These are phyloP conservation scores for Bungarus multicinctus DNA, from an alignment of 2,113 vertebrate species.

Conservation along the genomic window DNA sequence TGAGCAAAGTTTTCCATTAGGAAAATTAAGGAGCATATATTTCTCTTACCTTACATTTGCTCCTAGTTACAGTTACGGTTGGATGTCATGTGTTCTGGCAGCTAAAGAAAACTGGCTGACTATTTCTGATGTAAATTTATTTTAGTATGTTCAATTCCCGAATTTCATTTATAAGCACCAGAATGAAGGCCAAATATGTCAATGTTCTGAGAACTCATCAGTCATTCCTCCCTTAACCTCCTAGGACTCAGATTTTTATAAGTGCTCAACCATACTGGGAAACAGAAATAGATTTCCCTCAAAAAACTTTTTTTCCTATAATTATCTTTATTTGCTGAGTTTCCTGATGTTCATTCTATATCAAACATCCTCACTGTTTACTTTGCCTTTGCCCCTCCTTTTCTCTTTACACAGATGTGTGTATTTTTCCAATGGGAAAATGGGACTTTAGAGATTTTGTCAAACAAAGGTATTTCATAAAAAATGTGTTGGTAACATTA, in stretches of 20 bases:
- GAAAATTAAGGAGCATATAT: not conserved
- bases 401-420: not conserved
- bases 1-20: not conserved
- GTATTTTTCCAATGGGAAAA: not conserved
- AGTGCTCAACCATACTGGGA: not conserved
- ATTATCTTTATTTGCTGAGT: not conserved
- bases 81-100: not conserved
- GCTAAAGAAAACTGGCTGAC: not conserved
- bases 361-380: not conserved
- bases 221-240: not conserved
- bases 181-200: slow-evolving; percentile 16
- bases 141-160: not conserved
- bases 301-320: not conserved
- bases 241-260: not conserved
- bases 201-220: slow-evolving; percentile 7
- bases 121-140: not conserved
- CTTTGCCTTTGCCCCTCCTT: not conserved
- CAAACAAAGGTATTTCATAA: not conserved
- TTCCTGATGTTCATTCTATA: not conserved
- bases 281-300: not conserved
- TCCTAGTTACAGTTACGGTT: not conserved
- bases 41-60: not conserved
- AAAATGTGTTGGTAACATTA: not conserved
- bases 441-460: not conserved
- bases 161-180: not conserved